phyloP scores from a whole-genome alignment of 2,797 vertebrate species.

The Hafferia zeledoni region DNA sequence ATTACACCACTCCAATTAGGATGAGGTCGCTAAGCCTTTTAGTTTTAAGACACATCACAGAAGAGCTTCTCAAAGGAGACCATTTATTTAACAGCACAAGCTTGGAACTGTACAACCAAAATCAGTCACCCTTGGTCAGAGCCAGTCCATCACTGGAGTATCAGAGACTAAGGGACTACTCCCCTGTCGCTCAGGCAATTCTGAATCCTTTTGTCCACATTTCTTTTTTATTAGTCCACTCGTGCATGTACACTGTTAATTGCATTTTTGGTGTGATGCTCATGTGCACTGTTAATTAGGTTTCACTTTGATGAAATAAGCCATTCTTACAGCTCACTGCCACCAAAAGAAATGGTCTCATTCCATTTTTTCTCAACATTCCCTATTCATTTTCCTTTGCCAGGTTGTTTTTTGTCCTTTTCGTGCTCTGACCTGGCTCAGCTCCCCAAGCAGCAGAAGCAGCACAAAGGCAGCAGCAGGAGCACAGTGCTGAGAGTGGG shows the following conservation, averaged over 20 bases:
- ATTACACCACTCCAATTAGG: conserved; percentile 8
- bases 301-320: conserved; percentile 49
- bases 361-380: neutral
- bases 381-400: conserved; percentile 14
- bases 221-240: conserved; percentile 29
- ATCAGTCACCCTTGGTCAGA: neutral
- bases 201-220: conserved; percentile 22
- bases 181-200: neutral
- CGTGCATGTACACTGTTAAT: conserved; percentile 18
- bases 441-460: neutral
- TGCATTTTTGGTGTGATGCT: conserved; percentile 12
- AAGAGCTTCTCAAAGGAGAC: neutral
- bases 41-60: neutral
- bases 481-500: neutral
- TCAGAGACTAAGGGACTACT: neutral
- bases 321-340: conserved; percentile 46
- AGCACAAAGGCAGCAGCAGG: neutral
- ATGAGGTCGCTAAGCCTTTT: conserved; percentile 18
- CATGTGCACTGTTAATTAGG: conserved; percentile 45
- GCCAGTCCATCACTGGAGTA: neutral
- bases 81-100: neutral
- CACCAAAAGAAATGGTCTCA: conserved; percentile 30
- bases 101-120: neutral
- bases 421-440: neutral
- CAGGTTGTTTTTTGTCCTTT: conserved; percentile 18